Conservation (phyloP, 2,113 vertebrate genomes). For the Syngnathus typhle region DNA sequence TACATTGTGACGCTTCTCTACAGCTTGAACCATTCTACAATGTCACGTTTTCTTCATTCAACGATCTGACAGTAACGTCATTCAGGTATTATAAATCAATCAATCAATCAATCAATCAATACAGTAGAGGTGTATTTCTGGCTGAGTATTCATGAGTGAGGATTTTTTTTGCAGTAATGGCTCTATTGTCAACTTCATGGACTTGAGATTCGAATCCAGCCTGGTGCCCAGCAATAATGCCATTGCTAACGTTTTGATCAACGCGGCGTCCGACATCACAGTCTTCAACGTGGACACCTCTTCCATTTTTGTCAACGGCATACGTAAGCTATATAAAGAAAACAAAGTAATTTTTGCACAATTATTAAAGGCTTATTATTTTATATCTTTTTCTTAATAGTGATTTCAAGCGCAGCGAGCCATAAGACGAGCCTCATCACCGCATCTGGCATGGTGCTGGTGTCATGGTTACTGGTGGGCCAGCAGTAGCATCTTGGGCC, state of each 20-base stretch:
- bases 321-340: constrained; percentile 15
- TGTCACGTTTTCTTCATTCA: constrained; percentile 9
- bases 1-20: constrained; percentile 6
- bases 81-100: constrained; percentile 29
- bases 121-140: background rate
- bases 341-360: background rate
- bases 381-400: constrained; percentile 6
- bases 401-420: constrained; percentile 17
- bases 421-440: constrained; percentile 34
- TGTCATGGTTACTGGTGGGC: constrained; percentile 30
- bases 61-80: constrained; percentile 1
- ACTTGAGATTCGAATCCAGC: background rate
- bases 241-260: constrained; percentile 19
- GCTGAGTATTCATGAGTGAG: background rate
- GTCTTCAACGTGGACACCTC: constrained; percentile 28
- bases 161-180: constrained; percentile 25
- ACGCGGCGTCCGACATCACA: constrained; percentile 17
- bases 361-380: background rate
- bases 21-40: constrained; percentile 34
- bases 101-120: background rate
- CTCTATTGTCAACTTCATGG: constrained; percentile 19
- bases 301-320: constrained; percentile 29
- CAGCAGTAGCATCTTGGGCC: constrained; percentile 8
- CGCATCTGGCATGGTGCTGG: constrained; percentile 22
- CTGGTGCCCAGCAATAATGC: constrained; percentile 15